Evolutionary conservation across 2,797 vertebrate genomes (phyloP), one percentile per base, ranked within the genome.

Genomic region (Nyctibius grandis): DNA sequence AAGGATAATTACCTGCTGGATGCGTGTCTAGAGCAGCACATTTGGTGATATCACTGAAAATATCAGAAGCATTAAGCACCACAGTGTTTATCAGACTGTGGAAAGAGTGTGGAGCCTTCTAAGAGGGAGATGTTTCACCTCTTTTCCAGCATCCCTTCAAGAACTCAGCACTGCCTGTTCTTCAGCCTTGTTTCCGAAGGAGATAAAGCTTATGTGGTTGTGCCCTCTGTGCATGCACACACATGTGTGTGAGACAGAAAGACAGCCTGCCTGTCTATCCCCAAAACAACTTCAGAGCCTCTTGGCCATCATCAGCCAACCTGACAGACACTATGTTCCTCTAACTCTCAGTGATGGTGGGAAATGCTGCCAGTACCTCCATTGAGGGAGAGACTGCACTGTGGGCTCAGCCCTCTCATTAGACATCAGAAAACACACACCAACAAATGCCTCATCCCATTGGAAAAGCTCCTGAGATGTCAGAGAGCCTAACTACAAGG

Each of bases 141-240:
- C 60, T 64, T 48, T 56, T 53, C 26, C 60, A 95, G 44, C 40
- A 73, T 22, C 26, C 21, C 29, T 60, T 83, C 67, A 82, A 67
- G 42, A 74, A 38, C 12, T 44, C 53, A 74, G 72, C 73, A 51
- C 31, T 60, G 51, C 36, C 33, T 63, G 47, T 10, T 79, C 50
- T 68, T 79, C 78, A 79, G 74, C 31, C 28, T 12, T 56, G 40
- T 31, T 63, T 89, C 38, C 44, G 56, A 77, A 40, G 42, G 63
- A 87, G 77, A 69, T 25, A 38, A 78, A 78, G 44, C 53, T 68
- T n/a, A 48, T 0, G 7, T 45, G 64, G 56, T 19, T 1, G 0
- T 13, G 28, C 31, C 21, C 21, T 25, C 5, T 56, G 29, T 57
- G 22, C 0, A 1, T 6, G 33, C 26, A 34, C 19, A 65, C 21